A percentile compares a stretch with the other conserved stretches of the same genome.
Conservation (phyloP, 2,113 vertebrate species). For the Sceloporus tristichus region DNA sequence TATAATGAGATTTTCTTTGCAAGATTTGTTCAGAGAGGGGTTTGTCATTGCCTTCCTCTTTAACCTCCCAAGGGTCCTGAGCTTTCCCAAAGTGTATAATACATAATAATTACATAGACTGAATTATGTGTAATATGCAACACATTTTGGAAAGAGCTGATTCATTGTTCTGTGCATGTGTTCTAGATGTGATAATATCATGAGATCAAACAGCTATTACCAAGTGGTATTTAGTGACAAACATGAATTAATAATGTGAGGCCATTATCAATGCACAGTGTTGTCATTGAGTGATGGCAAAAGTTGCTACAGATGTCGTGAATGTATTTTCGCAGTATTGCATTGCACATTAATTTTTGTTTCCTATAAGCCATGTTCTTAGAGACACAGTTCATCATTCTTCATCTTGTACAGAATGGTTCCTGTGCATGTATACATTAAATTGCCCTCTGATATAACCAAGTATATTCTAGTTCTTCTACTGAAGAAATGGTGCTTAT, state of each 20-base stretch:
- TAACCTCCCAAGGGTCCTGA: not conserved
- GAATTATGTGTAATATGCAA: not conserved
- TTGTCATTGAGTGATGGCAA: not conserved
- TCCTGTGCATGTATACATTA: not conserved
- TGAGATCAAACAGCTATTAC: not conserved
- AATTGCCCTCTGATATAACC: not conserved
- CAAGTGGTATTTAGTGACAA: not conserved
- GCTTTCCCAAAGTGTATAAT: not conserved
- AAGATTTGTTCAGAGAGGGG: no score
- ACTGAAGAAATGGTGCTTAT: not conserved
- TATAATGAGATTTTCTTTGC: no score
- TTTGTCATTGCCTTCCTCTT: not conserved
- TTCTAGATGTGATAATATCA: not conserved
- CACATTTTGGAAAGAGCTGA: no score
- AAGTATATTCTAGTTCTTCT: conserved; percentile 2
- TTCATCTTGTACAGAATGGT: no score
- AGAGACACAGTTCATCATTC: no score
- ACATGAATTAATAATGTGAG: not conserved
- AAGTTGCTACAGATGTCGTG: not conserved
- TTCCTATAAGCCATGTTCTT: no score
- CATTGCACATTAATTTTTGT: no score
- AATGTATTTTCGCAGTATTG: no score
- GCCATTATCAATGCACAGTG: not conserved
- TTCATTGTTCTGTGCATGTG: no score
- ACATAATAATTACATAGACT: not conserved